Evolutionary conservation across 2,888 invertebrate genomes (phyloP), one percentile per base, ranked within the genome.

Genomic region (Dicranocentrus wangi): DNA sequence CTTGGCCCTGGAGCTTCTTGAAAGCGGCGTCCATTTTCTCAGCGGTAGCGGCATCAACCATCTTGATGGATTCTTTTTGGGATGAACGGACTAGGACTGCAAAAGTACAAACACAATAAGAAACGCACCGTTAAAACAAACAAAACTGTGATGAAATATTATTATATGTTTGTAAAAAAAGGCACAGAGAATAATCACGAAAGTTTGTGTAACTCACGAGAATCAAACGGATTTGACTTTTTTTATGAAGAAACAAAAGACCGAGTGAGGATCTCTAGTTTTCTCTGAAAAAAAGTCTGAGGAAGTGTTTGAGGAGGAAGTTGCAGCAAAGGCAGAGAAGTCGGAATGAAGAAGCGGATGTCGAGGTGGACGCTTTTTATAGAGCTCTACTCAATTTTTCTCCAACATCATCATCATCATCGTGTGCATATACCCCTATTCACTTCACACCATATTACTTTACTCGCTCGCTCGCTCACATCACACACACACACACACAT

Each of bases 11-110:
- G 88, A 97, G 92, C 91, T 95, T 96, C 92, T 93, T 92, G 91
- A 92, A 96, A 88, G 95, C 96, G 89, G 94, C 93, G 90, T 97
- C 96, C 91, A 97, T 91, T 91, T 96, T 97, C 90, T 96, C 94
- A 89, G 95, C 90, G 89, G 94, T 94, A 90, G 93, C 95, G 89
- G 95, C 94, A 91, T 97, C 96, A 91, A 95, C 95, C 96, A 96
- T 96, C 85, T 88, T 90, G 61, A 55, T 58, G 27, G 25, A 39
- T 39, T 27, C 5, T 27, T 71, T 51, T 60, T 66, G 61, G 27
- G 25, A 77, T 43, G 23, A 17, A 55, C 28, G 65, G 23, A 60
- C 60, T 28, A 60, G 58, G 13, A 70, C 32, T 53, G 23, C 39
- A 66, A 42, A 66, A 13, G 2, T 58, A 5, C 13, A 61, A 25